These are phyloP conservation scores for Deroptyus accipitrinus DNA, from an alignment of 2,113 vertebrate genomes.

Conservation along the genomic window DNA sequence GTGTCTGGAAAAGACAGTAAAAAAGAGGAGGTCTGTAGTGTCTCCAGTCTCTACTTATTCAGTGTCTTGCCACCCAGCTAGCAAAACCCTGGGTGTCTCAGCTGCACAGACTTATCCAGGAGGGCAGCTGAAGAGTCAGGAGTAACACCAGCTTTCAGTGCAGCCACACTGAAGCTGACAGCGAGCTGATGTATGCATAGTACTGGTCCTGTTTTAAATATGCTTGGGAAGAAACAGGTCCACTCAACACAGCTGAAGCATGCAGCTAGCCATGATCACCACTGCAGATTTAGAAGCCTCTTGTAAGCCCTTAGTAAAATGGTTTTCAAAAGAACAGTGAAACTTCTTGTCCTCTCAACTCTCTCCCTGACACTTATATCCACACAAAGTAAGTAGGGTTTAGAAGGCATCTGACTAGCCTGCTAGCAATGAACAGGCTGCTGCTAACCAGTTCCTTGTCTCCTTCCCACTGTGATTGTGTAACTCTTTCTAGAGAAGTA, in stretches of 20 bases:
- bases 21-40: not conserved
- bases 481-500: not conserved
- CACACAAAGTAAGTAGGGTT: not conserved
- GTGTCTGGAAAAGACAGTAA: conserved; percentile 76
- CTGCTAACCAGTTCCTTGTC: not conserved
- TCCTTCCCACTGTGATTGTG: not conserved
- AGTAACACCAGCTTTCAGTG: not conserved
- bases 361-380: not conserved
- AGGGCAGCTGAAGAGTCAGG: not conserved
- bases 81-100: not conserved
- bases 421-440: not conserved
- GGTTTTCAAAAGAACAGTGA: not conserved
- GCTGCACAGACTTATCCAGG: not conserved
- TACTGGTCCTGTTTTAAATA: not conserved
- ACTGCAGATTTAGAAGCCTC: not conserved
- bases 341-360: not conserved
- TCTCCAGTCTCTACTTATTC: not conserved
- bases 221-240: not conserved
- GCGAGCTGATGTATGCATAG: rapidly evolving
- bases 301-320: not conserved
- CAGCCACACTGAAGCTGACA: not conserved
- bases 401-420: not conserved
- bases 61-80: not conserved
- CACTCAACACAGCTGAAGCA: not conserved
- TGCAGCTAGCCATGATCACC: not conserved